Base-by-base conservation (phyloP, 2,888 invertebrate species). In the Actias luna region DNA sequence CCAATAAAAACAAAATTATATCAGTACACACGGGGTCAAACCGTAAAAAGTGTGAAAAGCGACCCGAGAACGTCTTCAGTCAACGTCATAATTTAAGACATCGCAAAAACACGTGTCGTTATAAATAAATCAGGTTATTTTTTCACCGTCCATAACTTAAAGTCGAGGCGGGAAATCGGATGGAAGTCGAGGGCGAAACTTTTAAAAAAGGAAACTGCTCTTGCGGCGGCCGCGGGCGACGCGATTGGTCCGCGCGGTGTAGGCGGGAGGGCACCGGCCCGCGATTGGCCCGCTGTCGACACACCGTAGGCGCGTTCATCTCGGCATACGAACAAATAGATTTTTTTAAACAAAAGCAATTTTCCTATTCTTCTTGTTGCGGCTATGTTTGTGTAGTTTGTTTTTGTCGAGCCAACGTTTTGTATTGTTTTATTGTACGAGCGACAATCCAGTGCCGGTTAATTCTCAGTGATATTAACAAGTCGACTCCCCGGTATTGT, bases 351-450 rank as follows among this genome's bases (percentile, higher is more conserved):
- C 89, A 89, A 91, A 90, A 90, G 89, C 87, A 91, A 92, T 92
- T 92, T 92, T 92, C 90, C 92, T 92, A 92, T 91, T 90, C 88
- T 92, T 92, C 90, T 91, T 92, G 89, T 92, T 92, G 89, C 78
- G 76, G 78, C 82, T 83, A 79, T 78, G 88, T 89, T 89, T 85
- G 79, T 85, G 86, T 87, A 88, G 91, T 89, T 90, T 85, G 90
- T 91, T 92, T 90, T 91, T 90, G 87, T 83, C 84, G 77, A 77
- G 55, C 78, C 77, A 76, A 80, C 85, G 88, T 90, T 92, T 90
- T 87, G 91, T 90, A 91, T 92, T 92, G 91, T 92, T 91, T n/a
- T 89, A 89, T 84, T 86, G 88, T 87, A 82, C 79, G 82, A 82
- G 87, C 88, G 88, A 89, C 91, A 88, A 90, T 86, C 87, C 89